Base-by-base conservation (phyloP, 2,888 invertebrate genomes). In the Acanthopleura granulata region DNA sequence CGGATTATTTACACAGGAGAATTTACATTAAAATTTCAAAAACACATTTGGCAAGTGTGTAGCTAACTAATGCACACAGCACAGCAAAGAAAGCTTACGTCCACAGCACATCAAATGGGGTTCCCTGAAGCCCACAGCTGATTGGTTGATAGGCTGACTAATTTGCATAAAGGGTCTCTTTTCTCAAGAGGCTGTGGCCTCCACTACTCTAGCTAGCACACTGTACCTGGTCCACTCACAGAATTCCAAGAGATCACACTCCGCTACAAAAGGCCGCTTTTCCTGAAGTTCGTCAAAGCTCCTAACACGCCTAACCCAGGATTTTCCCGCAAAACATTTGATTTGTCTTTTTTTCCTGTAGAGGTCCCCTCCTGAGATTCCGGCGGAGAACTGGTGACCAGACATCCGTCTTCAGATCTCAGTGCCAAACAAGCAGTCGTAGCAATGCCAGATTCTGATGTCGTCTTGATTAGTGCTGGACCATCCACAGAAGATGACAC, bases 251-350 rank as follows among this genome's bases (percentile, higher is more conserved):
- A 40, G 9, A 40, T 9, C 9, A 9, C 40, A 9, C 40, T 57
- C 3, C 57, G 49, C 50, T 75, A 86, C 73, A 86, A 79, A 25
- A 84, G 81, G 30, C 84, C 84, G 75, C 81, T 84, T 70, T 82
- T 77, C 14, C 83, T 79, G 49, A 85, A 82, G 62, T 82, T 81
- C 14, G 87, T 81, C 49, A 87, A 77, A 14, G 85, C 84, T 25
- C 86, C 85, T 9, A 86, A 76, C 16, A 87, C 84, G 11, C 85
- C 84, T 0, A 82, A 77, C 51, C 82, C 75, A 50, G 40, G 40
- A 49, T 27, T 16, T 27, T 16, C 66, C 6, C 25, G 18, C 1
- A 66, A 14, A 6, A 57, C 18, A 12, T 57, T 57, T 18, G 57
- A 18, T 18, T 18, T n/a, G 15, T 22, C 25, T 66, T 15, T 6